Evolutionary conservation across 2,113 vertebrate genomes (phyloP).

Genomic region (Ivindomyrus marchei): DNA sequence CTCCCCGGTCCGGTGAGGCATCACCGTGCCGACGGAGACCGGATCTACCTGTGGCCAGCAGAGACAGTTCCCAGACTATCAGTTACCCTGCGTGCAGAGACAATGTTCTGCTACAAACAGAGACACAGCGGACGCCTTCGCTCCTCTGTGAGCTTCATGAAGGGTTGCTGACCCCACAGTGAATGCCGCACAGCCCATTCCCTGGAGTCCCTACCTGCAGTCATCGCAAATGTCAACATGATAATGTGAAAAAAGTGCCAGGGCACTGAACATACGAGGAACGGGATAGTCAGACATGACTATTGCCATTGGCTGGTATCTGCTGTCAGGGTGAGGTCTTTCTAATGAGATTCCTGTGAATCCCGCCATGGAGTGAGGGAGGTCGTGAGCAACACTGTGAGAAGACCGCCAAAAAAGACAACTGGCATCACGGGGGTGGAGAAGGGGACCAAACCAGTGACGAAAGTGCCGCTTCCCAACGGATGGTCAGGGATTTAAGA

Average conservation of each 20-base stretch:
- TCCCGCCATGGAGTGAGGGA: neutral
- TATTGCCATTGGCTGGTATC: neutral
- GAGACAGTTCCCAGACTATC: slow-evolving; percentile 63
- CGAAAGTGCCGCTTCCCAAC: neutral
- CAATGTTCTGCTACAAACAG: slow-evolving; percentile 34
- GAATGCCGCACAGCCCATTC: neutral
- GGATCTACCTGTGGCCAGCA: slow-evolving; percentile 60
- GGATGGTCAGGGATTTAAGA: slow-evolving; percentile 5
- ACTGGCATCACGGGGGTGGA: neutral
- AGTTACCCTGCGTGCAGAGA: slow-evolving; percentile 57
- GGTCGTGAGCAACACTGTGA: neutral
- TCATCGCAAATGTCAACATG: neutral
- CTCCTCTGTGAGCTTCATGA: neutral
- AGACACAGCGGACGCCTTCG: neutral
- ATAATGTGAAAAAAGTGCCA: neutral
- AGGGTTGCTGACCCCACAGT: neutral
- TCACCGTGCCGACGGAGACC: slow-evolving; percentile 29
- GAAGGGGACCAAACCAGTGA: neutral
- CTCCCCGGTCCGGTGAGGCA: neutral
- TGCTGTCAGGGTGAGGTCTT: neutral
- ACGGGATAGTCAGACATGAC: neutral
- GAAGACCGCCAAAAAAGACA: neutral
- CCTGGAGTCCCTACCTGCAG: neutral
- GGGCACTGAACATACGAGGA: neutral
- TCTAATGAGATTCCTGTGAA: neutral